These are phyloP conservation scores for Chascanopsetta lugubris DNA, from an alignment of 2,113 vertebrate genomes.

Conservation along the genomic window DNA sequence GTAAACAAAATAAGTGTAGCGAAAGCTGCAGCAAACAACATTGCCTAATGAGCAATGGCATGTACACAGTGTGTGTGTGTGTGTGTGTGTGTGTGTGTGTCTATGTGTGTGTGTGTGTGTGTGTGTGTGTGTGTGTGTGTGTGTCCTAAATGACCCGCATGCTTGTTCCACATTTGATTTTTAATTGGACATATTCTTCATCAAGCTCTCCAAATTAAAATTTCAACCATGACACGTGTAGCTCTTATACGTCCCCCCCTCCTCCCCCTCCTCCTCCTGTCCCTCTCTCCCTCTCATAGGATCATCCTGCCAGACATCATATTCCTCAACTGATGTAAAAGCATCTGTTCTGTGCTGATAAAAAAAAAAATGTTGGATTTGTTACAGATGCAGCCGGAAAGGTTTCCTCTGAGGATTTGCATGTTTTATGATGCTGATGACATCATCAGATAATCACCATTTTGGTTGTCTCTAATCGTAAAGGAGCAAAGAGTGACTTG, in stretches of 20 bases:
- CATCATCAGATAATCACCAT: slow-evolving; percentile 16
- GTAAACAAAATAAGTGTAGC: slow-evolving; percentile 69
- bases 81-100: slow-evolving; percentile 3
- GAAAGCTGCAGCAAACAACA: slow-evolving; percentile 55
- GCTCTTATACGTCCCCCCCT: slow-evolving; percentile 32
- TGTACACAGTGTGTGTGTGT: slow-evolving; percentile 28
- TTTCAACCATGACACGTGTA: slow-evolving; percentile 45
- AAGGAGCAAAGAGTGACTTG: no score
- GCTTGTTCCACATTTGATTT: slow-evolving; percentile 63
- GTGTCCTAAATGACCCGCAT: slow-evolving; percentile 52
- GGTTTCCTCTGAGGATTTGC: slow-evolving; percentile 6
- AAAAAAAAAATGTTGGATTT: slow-evolving; percentile 47
- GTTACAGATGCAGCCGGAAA: slow-evolving; percentile 18
- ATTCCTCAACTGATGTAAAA: slow-evolving; percentile 35
- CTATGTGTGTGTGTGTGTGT: slow-evolving; percentile 19
- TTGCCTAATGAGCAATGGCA: slow-evolving; percentile 67
- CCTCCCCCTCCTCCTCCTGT: slow-evolving; percentile 16
- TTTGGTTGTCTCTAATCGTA: slow-evolving; percentile 20
- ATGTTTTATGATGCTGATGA: slow-evolving; percentile 1
- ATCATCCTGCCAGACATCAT: slow-evolving; percentile 39
- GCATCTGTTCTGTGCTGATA: slow-evolving; percentile 49
- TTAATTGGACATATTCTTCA: slow-evolving; percentile 71
- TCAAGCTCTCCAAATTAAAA: slow-evolving; percentile 55
- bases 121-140: slow-evolving; percentile 18
- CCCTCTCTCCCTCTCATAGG: slow-evolving; percentile 19